Conservation (phyloP, 2,888 invertebrate species). For the Glaucopsyche alexis region DNA sequence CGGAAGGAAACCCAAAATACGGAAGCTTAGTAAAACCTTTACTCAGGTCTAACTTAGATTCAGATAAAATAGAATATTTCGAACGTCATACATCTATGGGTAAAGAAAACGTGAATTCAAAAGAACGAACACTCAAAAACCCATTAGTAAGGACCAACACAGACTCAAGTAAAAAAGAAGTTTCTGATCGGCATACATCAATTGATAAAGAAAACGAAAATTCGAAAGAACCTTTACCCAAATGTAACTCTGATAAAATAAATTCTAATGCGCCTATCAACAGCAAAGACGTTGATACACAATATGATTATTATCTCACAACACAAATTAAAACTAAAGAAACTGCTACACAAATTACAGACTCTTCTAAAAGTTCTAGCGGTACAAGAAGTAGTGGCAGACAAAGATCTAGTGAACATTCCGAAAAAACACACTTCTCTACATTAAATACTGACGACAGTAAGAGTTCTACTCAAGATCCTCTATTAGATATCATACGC, state of each 20-base stretch:
- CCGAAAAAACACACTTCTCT: constrained; percentile 26
- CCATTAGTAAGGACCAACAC: neutral
- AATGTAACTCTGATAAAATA: neutral
- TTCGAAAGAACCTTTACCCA: neutral
- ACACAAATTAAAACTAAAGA: constrained; percentile 20
- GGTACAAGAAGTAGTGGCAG: neutral
- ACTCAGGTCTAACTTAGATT: neutral
- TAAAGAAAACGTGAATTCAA: neutral
- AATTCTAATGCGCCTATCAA: neutral
- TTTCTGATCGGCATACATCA: neutral
- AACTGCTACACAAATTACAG: constrained; percentile 12
- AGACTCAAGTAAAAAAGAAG: neutral
- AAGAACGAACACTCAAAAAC: neutral
- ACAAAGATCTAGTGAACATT: neutral
- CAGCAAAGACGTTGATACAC: constrained; percentile 34
- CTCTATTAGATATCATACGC: constrained; percentile 61
- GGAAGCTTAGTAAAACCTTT: neutral
- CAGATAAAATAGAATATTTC: neutral
- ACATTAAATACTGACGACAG: constrained; percentile 42
- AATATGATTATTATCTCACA: constrained; percentile 30
- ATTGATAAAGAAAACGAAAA: neutral
- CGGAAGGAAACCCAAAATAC: neutral
- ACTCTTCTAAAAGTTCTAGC: constrained; percentile 9
- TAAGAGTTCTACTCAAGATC: constrained; percentile 45
- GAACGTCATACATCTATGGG: neutral